Base-by-base conservation (phyloP, 2,888 invertebrate genomes). In the Lottia gigantea region DNA sequence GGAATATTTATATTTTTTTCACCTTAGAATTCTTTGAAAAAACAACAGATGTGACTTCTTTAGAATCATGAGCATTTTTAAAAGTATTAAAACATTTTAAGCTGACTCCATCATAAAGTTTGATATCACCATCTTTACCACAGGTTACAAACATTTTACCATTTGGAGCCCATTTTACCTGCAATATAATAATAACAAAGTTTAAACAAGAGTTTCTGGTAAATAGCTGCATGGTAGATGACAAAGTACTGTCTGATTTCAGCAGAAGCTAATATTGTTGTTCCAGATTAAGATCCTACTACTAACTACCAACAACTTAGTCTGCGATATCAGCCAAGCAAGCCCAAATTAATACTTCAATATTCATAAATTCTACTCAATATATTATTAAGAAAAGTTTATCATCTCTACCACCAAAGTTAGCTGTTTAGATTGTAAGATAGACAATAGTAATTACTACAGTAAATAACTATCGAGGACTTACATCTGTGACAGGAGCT, bases 21-120 rank as follows among this genome's bases (percentile, higher is more conserved):
- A 95, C 96, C 92, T 98, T 98, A 88, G 96, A 96, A 88, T 99
- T 99, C 79, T 95, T 92, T 0, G 97, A 95, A 89, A 98, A 98
- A 1, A 93, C 92, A 0, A 97, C 95, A 0, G 98, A 98, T 85
- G 96, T 96, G 46, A 98, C 95, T 89, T 96, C 95, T 0, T 94
- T 92, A 0, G 97, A 97, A 76, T 97, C 97, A 87, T 99, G 98
- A 0, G 98, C 98, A 86, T 94, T 94, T 0, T 92, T 90, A 87
- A 98, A 97, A 0, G 97, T 97, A 86, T 96, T 97, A 76, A 98
- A 93, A 85, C 98, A 98, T 65, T 95, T 91, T 86, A 93, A 93
- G 8, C 97, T 97, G 0, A 98, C 95, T 0, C 96, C 98, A 89
- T 99, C 98, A 98, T 98, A 99, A 0, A 99, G 89, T 88, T 98